Base-by-base conservation (phyloP, 2,797 vertebrate genomes). In the Phataginus tricuspis region DNA sequence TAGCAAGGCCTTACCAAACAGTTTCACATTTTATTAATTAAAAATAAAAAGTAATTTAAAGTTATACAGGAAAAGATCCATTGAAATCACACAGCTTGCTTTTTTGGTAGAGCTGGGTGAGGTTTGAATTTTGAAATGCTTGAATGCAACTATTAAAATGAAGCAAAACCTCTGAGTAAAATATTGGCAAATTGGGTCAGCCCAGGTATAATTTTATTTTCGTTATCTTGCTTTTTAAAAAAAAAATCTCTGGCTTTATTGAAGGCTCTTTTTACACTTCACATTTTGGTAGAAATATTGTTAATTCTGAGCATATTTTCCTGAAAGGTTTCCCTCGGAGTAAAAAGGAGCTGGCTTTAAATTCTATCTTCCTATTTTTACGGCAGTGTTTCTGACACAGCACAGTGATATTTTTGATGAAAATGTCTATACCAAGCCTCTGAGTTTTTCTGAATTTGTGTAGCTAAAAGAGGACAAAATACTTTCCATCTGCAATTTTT, bases 401-500 rank as follows among this genome's bases (percentile, higher is more conserved):
- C 49, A 2, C 4, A 0, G 88, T 59, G 79, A n/a, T 74, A 63
- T 71, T 80, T 87, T 87, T 53, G 83, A 75, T 84, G 94, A 85
- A 86, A 94, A 72, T 23, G 16, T 15, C 79, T 68, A 2, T 34
- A 6, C 6, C 0, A 53, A 80, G 77, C 63, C 42, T 82, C 94
- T 27, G 11, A 27, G 49, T 66, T 97, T 97, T 94, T 64, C 93
- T 89, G 96, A 98, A 96, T 96, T 96, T 97, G 94, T 96, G 74
- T 95, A 91, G 96, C 97, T 97, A 93, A 92, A 94, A 89, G 78
- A 94, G 64, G 84, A 85, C 93, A 96, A 95, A 97, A 85, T 93
- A 93, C 96, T 79, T 87, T 95, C 98, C 86, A 96, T 97, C 96
- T 97, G 97, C 91, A 96, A 91, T 98, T 97, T 53, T 83, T 91